These are phyloP conservation scores for Dryadula phaetusa DNA, from an alignment of 2,888 invertebrate genomes.

Conservation along the genomic window DNA sequence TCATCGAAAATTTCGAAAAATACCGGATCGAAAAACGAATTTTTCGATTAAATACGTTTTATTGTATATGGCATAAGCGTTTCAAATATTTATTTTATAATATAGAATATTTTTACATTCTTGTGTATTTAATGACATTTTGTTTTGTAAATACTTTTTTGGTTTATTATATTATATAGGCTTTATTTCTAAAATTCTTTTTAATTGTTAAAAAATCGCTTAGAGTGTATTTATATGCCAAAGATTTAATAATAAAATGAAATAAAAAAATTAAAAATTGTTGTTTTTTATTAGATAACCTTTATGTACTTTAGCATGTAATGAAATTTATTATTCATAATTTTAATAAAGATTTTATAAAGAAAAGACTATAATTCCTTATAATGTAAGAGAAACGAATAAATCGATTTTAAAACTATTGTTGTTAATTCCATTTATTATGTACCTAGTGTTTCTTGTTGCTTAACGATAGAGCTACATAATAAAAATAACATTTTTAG, in stretches of 20 bases:
- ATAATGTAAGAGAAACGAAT: too few species aligned
- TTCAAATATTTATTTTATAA: neutral
- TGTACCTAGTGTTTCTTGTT: too few species aligned
- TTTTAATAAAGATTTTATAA: too few species aligned
- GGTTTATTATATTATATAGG: neutral
- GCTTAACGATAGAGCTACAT: too few species aligned
- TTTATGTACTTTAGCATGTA: too few species aligned
- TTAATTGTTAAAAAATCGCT: constrained; percentile 23
- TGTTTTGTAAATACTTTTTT: constrained; percentile 7
- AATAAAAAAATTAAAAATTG: neutral
- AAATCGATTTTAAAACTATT: too few species aligned
- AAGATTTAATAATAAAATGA: constrained; percentile 40
- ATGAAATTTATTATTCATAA: too few species aligned
- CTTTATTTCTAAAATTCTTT: neutral
- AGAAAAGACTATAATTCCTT: too few species aligned
- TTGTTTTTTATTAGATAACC: neutral
- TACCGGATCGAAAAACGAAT: constrained; percentile 12
- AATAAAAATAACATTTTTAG: too few species aligned
- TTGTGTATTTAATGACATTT: neutral
- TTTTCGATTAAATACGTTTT: neutral
- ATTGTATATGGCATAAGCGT: neutral
- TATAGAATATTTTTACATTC: neutral
- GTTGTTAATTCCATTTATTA: too few species aligned
- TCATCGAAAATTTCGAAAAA: neutral
- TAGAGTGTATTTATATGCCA: constrained; percentile 40